Conservation (phyloP, 2,113 vertebrate species). For the Amphiprion percula region DNA sequence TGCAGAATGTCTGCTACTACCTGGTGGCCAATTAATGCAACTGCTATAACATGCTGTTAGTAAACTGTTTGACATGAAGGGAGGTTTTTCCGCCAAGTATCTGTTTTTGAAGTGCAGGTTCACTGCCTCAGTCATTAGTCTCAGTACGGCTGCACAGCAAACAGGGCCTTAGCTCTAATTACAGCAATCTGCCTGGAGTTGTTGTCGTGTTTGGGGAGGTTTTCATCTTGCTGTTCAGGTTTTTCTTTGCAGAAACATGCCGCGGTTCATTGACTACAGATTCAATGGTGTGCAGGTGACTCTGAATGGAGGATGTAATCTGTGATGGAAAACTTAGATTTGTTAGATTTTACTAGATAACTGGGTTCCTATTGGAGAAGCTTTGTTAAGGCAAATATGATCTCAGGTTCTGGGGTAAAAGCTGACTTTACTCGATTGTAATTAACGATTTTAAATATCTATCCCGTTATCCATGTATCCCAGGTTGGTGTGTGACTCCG, state of each 20-base stretch:
- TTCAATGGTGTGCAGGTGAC: background rate
- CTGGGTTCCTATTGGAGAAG: no score
- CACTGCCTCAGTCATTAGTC: background rate
- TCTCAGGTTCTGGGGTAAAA: no score
- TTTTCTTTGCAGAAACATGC: background rate
- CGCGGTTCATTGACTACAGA: background rate
- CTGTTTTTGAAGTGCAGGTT: background rate
- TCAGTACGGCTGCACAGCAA: background rate
- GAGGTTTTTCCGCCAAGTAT: background rate
- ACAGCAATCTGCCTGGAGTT: background rate
- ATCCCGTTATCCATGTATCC: no score
- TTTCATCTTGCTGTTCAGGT: background rate
- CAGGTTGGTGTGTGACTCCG: no score
- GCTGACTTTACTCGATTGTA: no score
- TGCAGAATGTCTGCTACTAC: background rate
- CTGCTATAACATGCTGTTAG: background rate
- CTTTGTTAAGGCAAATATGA: no score
- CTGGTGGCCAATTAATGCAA: conserved; percentile 28
- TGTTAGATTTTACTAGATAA: no score
- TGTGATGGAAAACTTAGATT: no score
- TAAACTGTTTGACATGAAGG: background rate
- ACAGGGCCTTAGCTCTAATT: no score
- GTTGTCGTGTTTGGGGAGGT: background rate
- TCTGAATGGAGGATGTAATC: background rate
- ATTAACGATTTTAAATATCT: no score